Base-by-base conservation (phyloP, 2,113 vertebrate genomes). In the Sylvia atricapilla region DNA sequence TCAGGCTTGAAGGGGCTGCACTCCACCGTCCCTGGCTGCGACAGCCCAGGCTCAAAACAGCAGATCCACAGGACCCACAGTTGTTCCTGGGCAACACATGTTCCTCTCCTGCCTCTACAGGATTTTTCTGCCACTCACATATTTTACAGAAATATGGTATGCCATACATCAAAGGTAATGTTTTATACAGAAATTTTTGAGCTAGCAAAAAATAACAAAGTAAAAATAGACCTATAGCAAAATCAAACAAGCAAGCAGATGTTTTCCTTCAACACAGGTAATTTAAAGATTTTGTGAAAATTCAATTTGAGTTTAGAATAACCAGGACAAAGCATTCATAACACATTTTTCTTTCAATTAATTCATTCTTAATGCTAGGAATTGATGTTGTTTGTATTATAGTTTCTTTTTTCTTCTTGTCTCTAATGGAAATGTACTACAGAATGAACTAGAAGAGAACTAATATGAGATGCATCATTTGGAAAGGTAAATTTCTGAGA, bases 401-500 rank as follows among this genome's bases (percentile, higher is more conserved):
- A 4, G 31, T 64, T 87, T 41, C 1, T 5, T 74, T 58, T 73
- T 82, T 46, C 9, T 9, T 2, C 9, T 85, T 80, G 15, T 68
- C 14, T 68, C 64, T 95, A 81, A 92, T 76, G 58, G 49, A 92
- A 96, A 75, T 89, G 31, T 79, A 78, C 64, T 89, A 50, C 41
- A 78, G 76, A 70, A 90, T 64, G 62, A 94, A 78, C 33, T 75
- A 78, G 56, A 86, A 93, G 90, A 72, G 41, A 88, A 78, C 41
- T 78, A 94, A 78, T 87, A 87, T 27, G 64, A 92, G 31, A 77
- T 75, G 77, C 31, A 84, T 87, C 47, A 73, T 80, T 82, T 62
- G 50, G 64, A 96, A 94, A 85, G 68, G 66, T 69, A 84, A 82
- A 84, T 92, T 96, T 96, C 92, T 84, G 92, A 86, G 58, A 93